Evolutionary conservation across 2,113 vertebrate genomes (phyloP), one percentile per base, ranked within the genome.

Genomic region (Willisornis vidua): DNA sequence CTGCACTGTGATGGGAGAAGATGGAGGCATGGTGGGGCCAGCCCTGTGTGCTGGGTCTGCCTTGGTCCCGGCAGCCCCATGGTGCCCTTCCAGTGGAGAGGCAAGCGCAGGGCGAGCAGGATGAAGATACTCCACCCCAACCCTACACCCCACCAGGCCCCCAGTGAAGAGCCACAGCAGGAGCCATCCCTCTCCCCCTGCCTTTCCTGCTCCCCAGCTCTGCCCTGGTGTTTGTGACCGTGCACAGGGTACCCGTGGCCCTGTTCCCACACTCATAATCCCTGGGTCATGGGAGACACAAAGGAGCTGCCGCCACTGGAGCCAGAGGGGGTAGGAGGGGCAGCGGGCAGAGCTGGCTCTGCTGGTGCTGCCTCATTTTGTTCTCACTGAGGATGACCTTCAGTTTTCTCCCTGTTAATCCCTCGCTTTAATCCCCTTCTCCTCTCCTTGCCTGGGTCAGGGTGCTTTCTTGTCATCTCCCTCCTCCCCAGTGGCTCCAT

Each of bases 231-330:
- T 96, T 84, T 97, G 95, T 97, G 91, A 65, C 91, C 6, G 1
- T 6, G 3, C 74, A 8, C 74, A 8, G 82, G 67, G 74, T 23
- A 28, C 90, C 70, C 14, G 14, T 12, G 14, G 97, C 98, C 98
- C 97, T 31, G 85, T 98, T 98, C 99, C 98, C 99, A 98, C 98
- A 98, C 98, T 98, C 97, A 67, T 97, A 97, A 98, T 98, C 98
- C 98, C 97, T 87, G 97, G 98, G 98, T 98, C 99, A 99, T 73
- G 11, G 96, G 97, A 98, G 98, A 98, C 98, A 98, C 98, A 98
- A 98, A 98, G 97, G 97, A 98, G 97, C 87, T 97, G 98, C 97
- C 85, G 75, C 98, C 15, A 87, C 94, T 81, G 98, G 97, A 98
- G 97, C 97, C 51, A 7, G 85, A 7, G 85, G 95, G 95, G 89